Conservation (phyloP, 2,888 invertebrate species). For the Lochmaea capreae region DNA sequence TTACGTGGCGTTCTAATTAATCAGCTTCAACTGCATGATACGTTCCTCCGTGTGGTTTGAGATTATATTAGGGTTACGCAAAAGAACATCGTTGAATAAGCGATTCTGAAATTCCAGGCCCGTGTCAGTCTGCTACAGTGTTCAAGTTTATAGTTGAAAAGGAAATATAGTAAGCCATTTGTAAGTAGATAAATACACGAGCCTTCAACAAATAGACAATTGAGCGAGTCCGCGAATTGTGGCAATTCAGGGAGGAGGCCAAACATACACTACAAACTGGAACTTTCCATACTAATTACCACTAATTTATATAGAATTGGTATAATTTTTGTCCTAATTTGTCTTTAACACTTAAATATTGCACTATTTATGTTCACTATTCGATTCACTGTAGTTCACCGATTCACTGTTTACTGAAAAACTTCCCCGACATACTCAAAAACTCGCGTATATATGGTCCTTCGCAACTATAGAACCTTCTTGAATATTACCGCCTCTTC, state of each 20-base stretch:
- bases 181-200: not conserved
- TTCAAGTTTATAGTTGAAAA: not conserved
- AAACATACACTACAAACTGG: no score
- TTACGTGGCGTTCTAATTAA: not conserved
- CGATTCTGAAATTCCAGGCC: conserved; percentile 6
- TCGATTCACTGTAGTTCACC: no score
- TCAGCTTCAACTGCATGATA: not conserved
- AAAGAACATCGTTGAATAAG: not conserved
- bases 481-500: no score
- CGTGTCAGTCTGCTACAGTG: not conserved
- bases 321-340: no score
- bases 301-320: no score
- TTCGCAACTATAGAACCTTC: no score
- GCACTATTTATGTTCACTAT: no score
- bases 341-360: no score
- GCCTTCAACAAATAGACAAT: not conserved
- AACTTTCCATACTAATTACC: no score
- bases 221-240: not conserved
- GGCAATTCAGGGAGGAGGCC: not conserved
- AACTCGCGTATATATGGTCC: no score
- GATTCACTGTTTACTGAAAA: no score
- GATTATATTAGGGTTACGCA: not conserved
- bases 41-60: not conserved
- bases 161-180: conserved; percentile 1
- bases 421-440: no score